Evolutionary conservation across 2,888 invertebrate genomes (phyloP), one percentile per base, ranked within the genome.

Genomic region (Pollenia griseotomentosa): DNA sequence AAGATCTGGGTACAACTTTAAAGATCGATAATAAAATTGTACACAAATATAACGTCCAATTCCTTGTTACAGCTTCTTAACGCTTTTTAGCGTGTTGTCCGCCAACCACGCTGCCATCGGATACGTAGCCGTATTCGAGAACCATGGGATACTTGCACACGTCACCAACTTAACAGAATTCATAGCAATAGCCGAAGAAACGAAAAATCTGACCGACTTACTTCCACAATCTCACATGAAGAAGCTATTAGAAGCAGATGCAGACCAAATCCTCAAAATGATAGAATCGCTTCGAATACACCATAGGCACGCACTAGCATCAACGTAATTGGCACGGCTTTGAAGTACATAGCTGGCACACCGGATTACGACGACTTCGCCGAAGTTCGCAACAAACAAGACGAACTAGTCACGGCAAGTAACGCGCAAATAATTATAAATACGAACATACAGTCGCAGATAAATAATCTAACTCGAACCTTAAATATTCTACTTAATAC

Each of bases 381-480:
- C 0, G 63, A 63, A 42, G 63, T 63, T 5, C 16, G 42, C 12
- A n/a, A 2, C 42, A 63, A 63, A 3, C 63, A 63, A 42, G 10
- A 63, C 14, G 9, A 63, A 42, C 7, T 63, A 8, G 7, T 42
- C 42, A 14, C 63, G 42, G 16, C 42, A n/a, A 63, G 42, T 42
- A 63, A 63, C 14, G 33, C 40, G 10, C 63, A 63, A n/a, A 9
- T 42, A 42, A 46, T 2, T n/a, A 46, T 65, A 65, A n/a, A 14
- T 19, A 42, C 46, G 0, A 8, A 65, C 14, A 9, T 46, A 9
- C 63, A 63, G 12, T 63, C 63, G 1, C 42, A n/a, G 6, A 63
- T 7, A 42, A 63, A 65, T 80, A 83, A n/a, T 83, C 77, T 53
- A 70, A 81, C 9, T 78, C 77, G 4, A 2, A 78, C 42, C 7